A percentile compares a stretch with the other conserved stretches of the same genome.
These are phyloP conservation scores for Lophius americanus DNA, from an alignment of 2,797 vertebrate genomes.

Conservation along the genomic window DNA sequence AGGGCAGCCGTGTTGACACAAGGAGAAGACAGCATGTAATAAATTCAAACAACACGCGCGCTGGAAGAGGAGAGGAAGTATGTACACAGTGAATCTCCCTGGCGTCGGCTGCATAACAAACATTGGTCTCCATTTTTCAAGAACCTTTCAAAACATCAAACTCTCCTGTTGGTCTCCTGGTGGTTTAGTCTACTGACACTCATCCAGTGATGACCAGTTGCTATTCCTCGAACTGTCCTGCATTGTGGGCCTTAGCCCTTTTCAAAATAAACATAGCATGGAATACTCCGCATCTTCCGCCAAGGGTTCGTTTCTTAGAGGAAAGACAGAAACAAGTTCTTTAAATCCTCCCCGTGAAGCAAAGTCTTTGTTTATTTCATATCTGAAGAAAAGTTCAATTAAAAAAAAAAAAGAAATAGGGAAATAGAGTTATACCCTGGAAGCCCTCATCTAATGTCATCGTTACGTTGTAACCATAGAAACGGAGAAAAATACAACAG, in stretches of 20 bases:
- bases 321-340: conserved; percentile 26
- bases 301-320: neutral
- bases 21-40: conserved; percentile 20
- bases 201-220: conserved; percentile 15
- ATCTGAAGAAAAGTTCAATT: no score
- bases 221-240: conserved; percentile 23
- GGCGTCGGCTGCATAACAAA: conserved; percentile 22
- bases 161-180: conserved; percentile 1
- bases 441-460: no score
- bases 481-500: no score
- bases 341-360: conserved; percentile 27
- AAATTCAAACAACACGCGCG: conserved; percentile 15
- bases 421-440: no score
- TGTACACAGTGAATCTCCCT: conserved; percentile 13
- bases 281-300: no score
- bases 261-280: conserved; percentile 36
- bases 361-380: neutral
- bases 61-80: conserved; percentile 5
- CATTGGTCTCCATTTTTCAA: conserved; percentile 42
- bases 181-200: conserved; percentile 41
- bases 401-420: no score
- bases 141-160: conserved; percentile 28
- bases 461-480: no score
- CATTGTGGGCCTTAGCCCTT: conserved; percentile 12
- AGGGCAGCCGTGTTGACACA: conserved; percentile 20